Evolutionary conservation across 2,888 invertebrate species (phyloP).

Genomic region (Xestia c-nigrum): DNA sequence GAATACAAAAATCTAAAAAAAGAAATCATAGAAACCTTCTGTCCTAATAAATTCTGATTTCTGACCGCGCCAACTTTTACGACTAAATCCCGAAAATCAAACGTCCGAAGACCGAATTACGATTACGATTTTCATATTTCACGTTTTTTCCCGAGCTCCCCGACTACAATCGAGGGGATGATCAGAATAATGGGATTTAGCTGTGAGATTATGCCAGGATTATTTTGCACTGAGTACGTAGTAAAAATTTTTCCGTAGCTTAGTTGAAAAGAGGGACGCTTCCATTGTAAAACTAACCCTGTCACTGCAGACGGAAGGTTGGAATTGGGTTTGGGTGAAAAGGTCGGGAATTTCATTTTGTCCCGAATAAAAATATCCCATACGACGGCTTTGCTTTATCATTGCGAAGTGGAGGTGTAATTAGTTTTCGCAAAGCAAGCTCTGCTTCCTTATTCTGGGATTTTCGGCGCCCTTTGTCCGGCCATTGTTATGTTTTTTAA

Average conservation of each 20-base stretch:
- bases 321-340: slow-evolving; percentile 48
- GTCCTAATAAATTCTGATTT: slow-evolving; percentile 75
- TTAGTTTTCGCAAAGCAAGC: slow-evolving; percentile 88
- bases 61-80: slow-evolving; percentile 74
- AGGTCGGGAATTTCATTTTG: slow-evolving; percentile 87
- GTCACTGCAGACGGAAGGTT: slow-evolving; percentile 49
- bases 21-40: slow-evolving; percentile 49
- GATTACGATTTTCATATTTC: slow-evolving; percentile 71
- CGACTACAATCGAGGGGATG: slow-evolving; percentile 78
- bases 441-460: slow-evolving; percentile 78
- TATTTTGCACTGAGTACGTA: slow-evolving; percentile 85
- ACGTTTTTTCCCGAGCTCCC: slow-evolving; percentile 46
- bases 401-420: slow-evolving; percentile 88
- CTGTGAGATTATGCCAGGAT: slow-evolving; percentile 89
- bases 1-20: slow-evolving; percentile 23
- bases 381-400: slow-evolving; percentile 90
- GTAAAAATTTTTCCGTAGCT: slow-evolving; percentile 81
- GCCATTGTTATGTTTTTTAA: slow-evolving; percentile 33
- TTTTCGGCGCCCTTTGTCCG: slow-evolving; percentile 45
- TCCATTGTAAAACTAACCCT: slow-evolving; percentile 57
- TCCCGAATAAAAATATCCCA: slow-evolving; percentile 89
- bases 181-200: slow-evolving; percentile 90
- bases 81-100: slow-evolving; percentile 79
- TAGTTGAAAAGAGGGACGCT: slow-evolving; percentile 40
- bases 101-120: slow-evolving; percentile 71